Evolutionary conservation across 2,888 invertebrate genomes (phyloP).

Genomic region (Macrosoma leucophasiata): DNA sequence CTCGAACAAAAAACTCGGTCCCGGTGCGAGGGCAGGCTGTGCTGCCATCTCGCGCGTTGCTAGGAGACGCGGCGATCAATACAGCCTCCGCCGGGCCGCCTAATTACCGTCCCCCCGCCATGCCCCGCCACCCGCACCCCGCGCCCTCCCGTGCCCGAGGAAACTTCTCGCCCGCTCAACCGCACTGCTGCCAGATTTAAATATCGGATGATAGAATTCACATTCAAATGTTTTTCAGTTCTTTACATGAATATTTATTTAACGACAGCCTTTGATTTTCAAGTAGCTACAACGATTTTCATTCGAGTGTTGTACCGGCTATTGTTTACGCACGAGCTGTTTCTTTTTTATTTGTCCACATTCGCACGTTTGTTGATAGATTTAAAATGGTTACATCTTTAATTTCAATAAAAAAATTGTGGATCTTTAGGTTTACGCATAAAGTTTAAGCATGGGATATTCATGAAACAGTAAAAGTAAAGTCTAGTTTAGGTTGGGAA

Average conservation of each 20-base stretch:
- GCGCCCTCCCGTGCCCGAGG: slow-evolving; percentile 37
- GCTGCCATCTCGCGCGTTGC: slow-evolving; percentile 72
- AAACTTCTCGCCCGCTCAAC: slow-evolving; percentile 52
- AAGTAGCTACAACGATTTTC: slow-evolving; percentile 24
- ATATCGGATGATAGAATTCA: slow-evolving; percentile 74
- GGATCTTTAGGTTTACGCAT: no score
- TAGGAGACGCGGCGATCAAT: slow-evolving; percentile 71
- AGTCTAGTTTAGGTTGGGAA: no score
- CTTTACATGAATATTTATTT: slow-evolving; percentile 60
- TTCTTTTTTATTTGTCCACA: no score
- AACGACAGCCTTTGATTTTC: slow-evolving; percentile 42
- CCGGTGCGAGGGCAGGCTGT: slow-evolving; percentile 54
- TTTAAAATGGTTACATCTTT: no score
- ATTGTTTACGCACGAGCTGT: background rate
- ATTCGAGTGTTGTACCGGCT: slow-evolving; percentile 21
- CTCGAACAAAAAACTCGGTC: slow-evolving; percentile 62
- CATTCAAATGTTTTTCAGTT: slow-evolving; percentile 63
- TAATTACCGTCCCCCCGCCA: slow-evolving; percentile 57
- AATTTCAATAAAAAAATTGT: no score
- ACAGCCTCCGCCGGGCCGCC: slow-evolving; percentile 75
- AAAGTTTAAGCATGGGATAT: no score
- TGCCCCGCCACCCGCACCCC: slow-evolving; percentile 28
- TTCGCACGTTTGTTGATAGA: background rate
- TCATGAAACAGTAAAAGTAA: no score
- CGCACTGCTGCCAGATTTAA: slow-evolving; percentile 61